Evolutionary conservation across 2,113 vertebrate species (phyloP).

Genomic region (Perca flavescens): DNA sequence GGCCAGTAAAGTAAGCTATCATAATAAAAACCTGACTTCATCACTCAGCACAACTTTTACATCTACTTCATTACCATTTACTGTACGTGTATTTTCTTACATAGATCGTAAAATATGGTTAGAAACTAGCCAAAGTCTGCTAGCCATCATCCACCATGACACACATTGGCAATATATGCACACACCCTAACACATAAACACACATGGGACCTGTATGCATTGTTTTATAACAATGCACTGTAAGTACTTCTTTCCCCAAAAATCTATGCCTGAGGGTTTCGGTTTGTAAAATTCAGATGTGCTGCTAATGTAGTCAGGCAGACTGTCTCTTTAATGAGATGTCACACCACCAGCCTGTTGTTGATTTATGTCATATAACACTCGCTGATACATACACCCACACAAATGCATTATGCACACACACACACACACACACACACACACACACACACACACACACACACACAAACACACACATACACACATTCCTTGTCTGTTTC

Average conservation of each 20-base stretch:
- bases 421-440: neutral
- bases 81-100: neutral
- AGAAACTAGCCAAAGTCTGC: neutral
- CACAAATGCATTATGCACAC: neutral
- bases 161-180: neutral
- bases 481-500: neutral
- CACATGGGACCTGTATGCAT: neutral
- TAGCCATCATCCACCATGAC: neutral
- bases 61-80: neutral
- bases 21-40: neutral
- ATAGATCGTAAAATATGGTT: neutral
- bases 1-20: neutral
- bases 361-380: slow-evolving; percentile 38
- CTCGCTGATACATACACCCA: neutral
- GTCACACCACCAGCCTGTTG: slow-evolving; percentile 38
- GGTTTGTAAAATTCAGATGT: neutral
- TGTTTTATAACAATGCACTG: neutral
- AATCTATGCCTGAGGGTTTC: slow-evolving; percentile 13
- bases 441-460: neutral
- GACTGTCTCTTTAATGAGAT: slow-evolving; percentile 59
- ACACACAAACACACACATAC: neutral
- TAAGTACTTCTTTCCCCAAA: neutral
- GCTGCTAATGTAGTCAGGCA: slow-evolving; percentile 15
- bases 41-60: neutral
- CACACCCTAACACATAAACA: neutral